Conservation (phyloP, 2,888 invertebrate species). For the Listrodromus nycthemerus region DNA sequence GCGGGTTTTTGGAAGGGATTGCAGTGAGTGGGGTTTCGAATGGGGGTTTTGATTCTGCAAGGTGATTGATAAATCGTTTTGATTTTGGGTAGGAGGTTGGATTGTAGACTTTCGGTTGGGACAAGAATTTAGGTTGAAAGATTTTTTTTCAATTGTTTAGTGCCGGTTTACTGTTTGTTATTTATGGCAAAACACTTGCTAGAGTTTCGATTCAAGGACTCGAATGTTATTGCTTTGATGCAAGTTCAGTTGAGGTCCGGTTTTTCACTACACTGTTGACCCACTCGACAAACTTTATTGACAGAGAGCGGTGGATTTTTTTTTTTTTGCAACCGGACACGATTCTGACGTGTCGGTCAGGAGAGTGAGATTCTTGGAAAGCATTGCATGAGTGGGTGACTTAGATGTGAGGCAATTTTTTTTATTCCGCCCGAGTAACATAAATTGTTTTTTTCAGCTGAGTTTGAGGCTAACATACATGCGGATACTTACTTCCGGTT, state of each 20-base stretch:
- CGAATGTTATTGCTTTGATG: background rate
- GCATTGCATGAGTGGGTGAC: no score
- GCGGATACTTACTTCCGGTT: constrained; percentile 8
- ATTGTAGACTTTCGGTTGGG: background rate
- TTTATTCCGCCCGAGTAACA: background rate
- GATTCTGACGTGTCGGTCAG: background rate
- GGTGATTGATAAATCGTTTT: no score
- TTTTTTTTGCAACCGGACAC: no score
- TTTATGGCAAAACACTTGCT: no score
- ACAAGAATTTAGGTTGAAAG: no score
- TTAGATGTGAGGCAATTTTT: background rate
- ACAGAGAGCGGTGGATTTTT: no score
- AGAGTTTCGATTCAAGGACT: background rate
- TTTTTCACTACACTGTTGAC: background rate
- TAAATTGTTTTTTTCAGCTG: no score
- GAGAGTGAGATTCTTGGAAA: no score
- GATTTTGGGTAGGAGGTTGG: background rate
- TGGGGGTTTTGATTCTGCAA: background rate
- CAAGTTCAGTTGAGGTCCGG: background rate
- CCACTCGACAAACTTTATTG: no score
- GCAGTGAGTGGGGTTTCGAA: constrained; percentile 4
- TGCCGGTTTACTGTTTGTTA: no score
- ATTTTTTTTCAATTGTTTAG: no score
- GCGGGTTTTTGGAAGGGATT: background rate
- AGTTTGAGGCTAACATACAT: background rate